A percentile compares a stretch with the other conserved stretches of the same genome.
Evolutionary conservation across 2,113 vertebrate species (phyloP).

Genomic region (Lamprologus callipterus): DNA sequence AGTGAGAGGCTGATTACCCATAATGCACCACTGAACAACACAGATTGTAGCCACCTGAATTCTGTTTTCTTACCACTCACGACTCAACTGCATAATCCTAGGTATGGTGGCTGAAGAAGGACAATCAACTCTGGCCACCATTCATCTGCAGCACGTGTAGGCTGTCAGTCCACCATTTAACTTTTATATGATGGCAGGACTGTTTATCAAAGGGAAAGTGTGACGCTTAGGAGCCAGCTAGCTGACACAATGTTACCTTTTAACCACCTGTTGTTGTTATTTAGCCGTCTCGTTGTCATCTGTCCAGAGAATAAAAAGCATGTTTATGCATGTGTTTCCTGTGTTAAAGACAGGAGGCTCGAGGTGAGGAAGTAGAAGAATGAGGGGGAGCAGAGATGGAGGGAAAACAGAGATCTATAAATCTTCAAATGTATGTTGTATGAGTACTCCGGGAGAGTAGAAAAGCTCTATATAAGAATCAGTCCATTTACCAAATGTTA

Average conservation of each 20-base stretch:
- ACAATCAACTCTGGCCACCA: neutral
- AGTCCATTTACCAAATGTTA: neutral
- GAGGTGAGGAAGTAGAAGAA: neutral
- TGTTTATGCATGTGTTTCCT: neutral
- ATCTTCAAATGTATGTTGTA: neutral
- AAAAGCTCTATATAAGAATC: neutral
- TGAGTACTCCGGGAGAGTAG: neutral
- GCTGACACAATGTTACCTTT: neutral
- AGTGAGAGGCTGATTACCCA: neutral
- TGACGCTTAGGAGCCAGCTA: neutral
- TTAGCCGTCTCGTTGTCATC: neutral
- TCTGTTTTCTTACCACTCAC: neutral
- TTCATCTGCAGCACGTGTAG: neutral
- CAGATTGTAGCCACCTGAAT: neutral
- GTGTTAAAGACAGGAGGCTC: neutral
- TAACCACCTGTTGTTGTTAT: neutral
- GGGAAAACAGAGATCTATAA: neutral
- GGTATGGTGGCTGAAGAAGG: neutral
- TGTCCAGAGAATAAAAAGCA: neutral
- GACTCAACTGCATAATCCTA: neutral
- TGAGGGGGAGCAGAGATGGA: neutral
- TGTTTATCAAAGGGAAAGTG: neutral
- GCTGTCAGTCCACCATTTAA: neutral
- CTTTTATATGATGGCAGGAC: neutral
- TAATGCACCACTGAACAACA: neutral